Base-by-base conservation (phyloP, 2,888 invertebrate species). In the Phyllotreta cruciferae region DNA sequence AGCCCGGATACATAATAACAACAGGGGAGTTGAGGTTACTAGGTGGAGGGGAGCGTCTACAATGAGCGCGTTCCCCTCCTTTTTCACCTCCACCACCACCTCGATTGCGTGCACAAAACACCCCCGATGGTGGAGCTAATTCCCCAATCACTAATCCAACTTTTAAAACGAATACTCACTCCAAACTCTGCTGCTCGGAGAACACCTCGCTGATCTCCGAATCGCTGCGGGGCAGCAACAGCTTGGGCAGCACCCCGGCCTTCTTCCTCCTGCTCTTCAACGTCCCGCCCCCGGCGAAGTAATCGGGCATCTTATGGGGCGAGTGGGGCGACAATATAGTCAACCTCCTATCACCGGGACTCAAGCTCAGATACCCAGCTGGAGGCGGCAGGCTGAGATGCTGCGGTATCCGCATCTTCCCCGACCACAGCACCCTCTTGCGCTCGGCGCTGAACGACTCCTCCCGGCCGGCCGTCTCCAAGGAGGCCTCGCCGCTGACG, bases 281-380 rank as follows among this genome's bases (percentile, higher is more conserved):
- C 24, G 83, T 83, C 13, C 85, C 81, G 60, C 86, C n/a, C n/a
- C n/a, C 85, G 35, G 86, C 85, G 2, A 85, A 79, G 55, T 87
- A 83, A 81, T 87, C 86, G 72, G 86, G 85, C 69, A 90, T 82
- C 63, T 89, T 88, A 75, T 90, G 85, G 0, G 93, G 93, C 75
- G 90, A 90, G 78, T 90, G 91, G 0, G 91, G 90, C 71, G 93
- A 93, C 63, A 93, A 82, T 63, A 93, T 93, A 42, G 91, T 92
- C 56, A 93, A 85, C 70, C 85, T 86, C 9, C 89, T 77, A 71
- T 85, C 85, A 1, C 85, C 84, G 0, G 85, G 84, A 68, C 84
- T 83, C 56, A 82, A 73, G 52, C 81, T 83, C 41, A 84, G 70
- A 45, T 83, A 84, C 64, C 87, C 88, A 5, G 82, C 80, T 0